phyloP scores from a whole-genome alignment of 92 coral and sea anemone species.

The Phenganax marumi region DNA sequence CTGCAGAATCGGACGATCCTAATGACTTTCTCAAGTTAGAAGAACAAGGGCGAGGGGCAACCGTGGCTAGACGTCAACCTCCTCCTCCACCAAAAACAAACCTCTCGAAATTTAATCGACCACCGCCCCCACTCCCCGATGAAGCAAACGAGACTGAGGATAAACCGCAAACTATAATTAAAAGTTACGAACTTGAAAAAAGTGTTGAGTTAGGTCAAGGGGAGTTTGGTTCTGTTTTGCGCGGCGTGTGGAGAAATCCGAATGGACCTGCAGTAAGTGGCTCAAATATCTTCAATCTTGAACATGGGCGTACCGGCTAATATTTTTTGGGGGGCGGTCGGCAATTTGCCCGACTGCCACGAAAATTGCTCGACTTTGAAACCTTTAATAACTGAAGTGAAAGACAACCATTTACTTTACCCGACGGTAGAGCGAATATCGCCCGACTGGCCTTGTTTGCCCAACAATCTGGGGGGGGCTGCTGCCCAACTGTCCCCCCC shows the following conservation, averaged over 20 bases:
- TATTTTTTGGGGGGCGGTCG: too few species aligned
- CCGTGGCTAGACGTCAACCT: conserved; percentile 37
- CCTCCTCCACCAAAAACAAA: conserved; percentile 63
- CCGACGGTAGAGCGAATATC: too few species aligned
- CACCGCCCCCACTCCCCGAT: conserved; percentile 84
- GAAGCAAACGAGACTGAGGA: conserved; percentile 40
- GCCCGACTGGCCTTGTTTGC: too few species aligned
- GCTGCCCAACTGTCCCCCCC: too few species aligned
- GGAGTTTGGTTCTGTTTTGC: conserved; percentile 96
- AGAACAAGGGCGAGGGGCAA: conserved; percentile 27
- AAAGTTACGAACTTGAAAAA: conserved; percentile 70
- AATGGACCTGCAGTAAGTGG: conserved; percentile 73
- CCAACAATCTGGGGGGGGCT: too few species aligned
- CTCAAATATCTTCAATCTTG: background rate
- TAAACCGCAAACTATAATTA: conserved; percentile 74
- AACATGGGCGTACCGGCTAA: too few species aligned
- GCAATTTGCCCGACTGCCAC: too few species aligned
- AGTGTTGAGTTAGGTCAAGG: conserved; percentile 94
- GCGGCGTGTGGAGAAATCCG: conserved; percentile 91
- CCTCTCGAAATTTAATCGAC: conserved; percentile 63
- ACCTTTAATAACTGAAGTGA: too few species aligned
- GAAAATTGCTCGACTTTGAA: too few species aligned
- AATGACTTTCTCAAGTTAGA: conserved; percentile 65
- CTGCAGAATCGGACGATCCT: conserved; percentile 46
- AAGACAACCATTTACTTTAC: too few species aligned